Evolutionary conservation across 2,797 vertebrate species (phyloP), one percentile per base, ranked within the genome.

Genomic region (Anableps anableps): DNA sequence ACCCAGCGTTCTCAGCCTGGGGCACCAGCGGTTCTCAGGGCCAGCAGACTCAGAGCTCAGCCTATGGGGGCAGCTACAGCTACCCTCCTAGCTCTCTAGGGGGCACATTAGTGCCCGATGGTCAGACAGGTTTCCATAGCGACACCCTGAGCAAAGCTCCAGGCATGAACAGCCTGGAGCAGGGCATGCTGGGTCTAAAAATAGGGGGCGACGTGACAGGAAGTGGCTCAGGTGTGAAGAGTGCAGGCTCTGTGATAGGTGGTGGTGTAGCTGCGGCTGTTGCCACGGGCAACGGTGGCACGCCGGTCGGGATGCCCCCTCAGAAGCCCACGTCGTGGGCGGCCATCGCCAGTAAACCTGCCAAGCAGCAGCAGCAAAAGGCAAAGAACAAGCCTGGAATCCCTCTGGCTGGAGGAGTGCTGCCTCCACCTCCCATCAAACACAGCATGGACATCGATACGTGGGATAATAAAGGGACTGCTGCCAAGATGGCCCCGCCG

Each of bases 371-470:
- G 91, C 98, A 98, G 82, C 96, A 98, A 64, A 99, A 99, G 94
- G 92, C 94, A 88, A 99, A 98, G 95, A 95, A 95, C 85, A 99
- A 99, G 93, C 92, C 97, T 0, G 97, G 97, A 64, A 94, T 96
- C 72, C 94, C 96, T 81, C 91, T 97, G 0, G 95, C 92, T 1
- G 97, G 95, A 29, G 96, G 94, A 43, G 92, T 94, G 0, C 94
- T 98, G 78, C 98, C 97, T 5, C 98, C 98, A 0, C 96, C 98
- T 0, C 97, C 97, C 23, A 97, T 99, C 78, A 99, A 99, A 94
- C 98, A 99, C 95, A 98, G 97, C 89, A 98, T 99, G 97, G 98
- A 99, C 96, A 98, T 99, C 48, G 98, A 98, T 82, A 99, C 98
- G 4, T 99, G 98, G 98, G 96, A 96, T 84, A 97, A 97, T 90